phyloP scores from a whole-genome alignment of 1,140 invertebrate species.

The Sogatella furcifera region DNA sequence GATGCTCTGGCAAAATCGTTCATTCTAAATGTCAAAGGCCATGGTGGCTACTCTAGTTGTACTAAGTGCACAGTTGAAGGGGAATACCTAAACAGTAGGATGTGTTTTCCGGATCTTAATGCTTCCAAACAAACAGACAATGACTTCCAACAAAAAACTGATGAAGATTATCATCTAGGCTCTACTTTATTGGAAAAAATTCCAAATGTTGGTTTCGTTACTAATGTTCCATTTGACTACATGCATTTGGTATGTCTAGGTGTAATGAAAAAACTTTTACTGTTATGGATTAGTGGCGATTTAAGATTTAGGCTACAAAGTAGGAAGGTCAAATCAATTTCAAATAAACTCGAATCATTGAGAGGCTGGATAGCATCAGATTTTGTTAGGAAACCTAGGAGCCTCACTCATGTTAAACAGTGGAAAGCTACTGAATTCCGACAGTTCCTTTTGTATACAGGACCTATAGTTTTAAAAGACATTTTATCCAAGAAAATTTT shows the following conservation, averaged over 20 bases:
- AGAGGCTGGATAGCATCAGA: no score
- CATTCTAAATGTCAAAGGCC: constrained; percentile 28
- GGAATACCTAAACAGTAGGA: constrained; percentile 15
- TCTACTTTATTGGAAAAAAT: constrained; percentile 1
- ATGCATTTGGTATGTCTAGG: constrained; percentile 32
- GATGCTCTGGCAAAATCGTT: constrained; percentile 32
- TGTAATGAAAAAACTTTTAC: constrained; percentile 25
- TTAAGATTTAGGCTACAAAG: no score
- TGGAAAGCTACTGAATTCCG: no score
- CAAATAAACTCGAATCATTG: no score
- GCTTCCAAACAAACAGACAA: neutral
- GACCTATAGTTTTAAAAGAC: no score
- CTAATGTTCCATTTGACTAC: constrained; percentile 28
- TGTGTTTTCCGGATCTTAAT: constrained; percentile 19
- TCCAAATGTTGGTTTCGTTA: constrained; percentile 12
- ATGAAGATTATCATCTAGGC: neutral
- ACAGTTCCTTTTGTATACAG: no score
- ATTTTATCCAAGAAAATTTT: no score
- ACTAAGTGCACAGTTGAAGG: constrained; percentile 29
- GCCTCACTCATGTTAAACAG: no score
- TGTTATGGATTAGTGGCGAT: constrained; percentile 22
- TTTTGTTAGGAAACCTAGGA: neutral
- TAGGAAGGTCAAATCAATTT: no score
- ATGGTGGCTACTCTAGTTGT: constrained; percentile 30
- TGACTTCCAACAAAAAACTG: neutral